These are phyloP conservation scores for Drosophila rhopaloa DNA, from an alignment of 1,140 invertebrate genomes.

Conservation along the genomic window DNA sequence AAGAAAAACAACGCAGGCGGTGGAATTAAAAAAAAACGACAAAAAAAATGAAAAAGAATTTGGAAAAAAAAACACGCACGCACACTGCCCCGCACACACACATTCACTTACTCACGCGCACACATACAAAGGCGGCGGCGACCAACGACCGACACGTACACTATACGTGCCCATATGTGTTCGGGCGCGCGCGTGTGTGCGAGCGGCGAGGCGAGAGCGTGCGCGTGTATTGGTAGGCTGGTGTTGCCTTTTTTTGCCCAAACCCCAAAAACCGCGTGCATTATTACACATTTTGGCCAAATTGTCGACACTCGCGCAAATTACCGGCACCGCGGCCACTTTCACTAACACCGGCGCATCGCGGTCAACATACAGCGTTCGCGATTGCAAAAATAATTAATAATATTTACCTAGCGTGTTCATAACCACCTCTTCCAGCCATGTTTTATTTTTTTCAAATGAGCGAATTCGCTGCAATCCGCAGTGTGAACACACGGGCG, in stretches of 20 bases:
- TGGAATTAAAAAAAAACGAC: slow-evolving; percentile 8
- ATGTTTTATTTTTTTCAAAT: slow-evolving; percentile 85
- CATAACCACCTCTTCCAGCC: slow-evolving; percentile 85
- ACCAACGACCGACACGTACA: slow-evolving; percentile 52
- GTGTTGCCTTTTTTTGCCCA: slow-evolving; percentile 67
- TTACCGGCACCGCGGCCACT: slow-evolving; percentile 31
- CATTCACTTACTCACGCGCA: slow-evolving; percentile 16
- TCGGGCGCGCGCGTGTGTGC: slow-evolving; percentile 41
- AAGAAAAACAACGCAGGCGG: slow-evolving; percentile 36
- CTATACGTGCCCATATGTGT: slow-evolving; percentile 30
- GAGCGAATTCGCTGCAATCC: slow-evolving; percentile 82
- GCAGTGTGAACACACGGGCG: slow-evolving; percentile 49
- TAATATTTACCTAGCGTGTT: slow-evolving; percentile 85
- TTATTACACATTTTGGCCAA: slow-evolving; percentile 58
- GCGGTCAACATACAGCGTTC: slow-evolving; percentile 7
- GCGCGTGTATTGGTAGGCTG: slow-evolving; percentile 33
- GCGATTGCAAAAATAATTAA: slow-evolving; percentile 68
- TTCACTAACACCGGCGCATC: slow-evolving; percentile 31
- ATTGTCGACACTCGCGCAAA: slow-evolving; percentile 23
- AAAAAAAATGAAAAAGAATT: slow-evolving; percentile 57
- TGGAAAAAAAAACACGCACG: slow-evolving; percentile 64
- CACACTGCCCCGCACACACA: slow-evolving; percentile 50
- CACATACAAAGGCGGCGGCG: slow-evolving; percentile 39
- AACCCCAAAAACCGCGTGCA: slow-evolving; percentile 79
- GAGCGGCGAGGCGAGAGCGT: slow-evolving; percentile 33